These are phyloP conservation scores for Theocolax elegans DNA, from an alignment of 1,140 invertebrate species.

Conservation along the genomic window DNA sequence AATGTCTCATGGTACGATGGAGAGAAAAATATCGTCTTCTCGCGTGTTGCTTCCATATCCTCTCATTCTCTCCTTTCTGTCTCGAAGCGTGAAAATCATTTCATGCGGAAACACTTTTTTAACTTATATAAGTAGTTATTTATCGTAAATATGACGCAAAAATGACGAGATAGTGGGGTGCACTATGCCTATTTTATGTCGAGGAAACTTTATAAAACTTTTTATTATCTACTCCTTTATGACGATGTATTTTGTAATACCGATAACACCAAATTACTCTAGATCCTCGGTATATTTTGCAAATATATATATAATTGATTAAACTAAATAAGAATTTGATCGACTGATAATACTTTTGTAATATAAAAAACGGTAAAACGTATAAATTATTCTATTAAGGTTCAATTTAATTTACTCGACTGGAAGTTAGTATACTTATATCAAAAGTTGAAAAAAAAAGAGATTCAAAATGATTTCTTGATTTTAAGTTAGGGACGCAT, in stretches of 20 bases:
- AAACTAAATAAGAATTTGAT: too few relatives aligned
- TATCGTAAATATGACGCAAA: neutral
- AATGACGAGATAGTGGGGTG: neutral
- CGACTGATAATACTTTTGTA: too few relatives aligned
- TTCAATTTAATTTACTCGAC: neutral
- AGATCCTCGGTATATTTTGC: too few relatives aligned
- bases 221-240: too few relatives aligned
- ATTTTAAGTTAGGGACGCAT: slow-evolving; percentile 35
- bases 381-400: too few relatives aligned
- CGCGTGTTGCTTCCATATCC: neutral
- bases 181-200: neutral
- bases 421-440: slow-evolving; percentile 12
- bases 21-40: slow-evolving; percentile 7
- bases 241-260: too few relatives aligned
- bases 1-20: slow-evolving; percentile 27
- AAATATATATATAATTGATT: too few relatives aligned
- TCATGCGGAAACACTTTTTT: slow-evolving; percentile 1
- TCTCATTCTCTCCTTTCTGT: neutral
- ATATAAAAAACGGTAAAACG: too few relatives aligned
- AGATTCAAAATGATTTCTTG: slow-evolving; percentile 20
- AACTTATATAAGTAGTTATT: neutral
- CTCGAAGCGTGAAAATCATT: neutral
- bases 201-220: neutral
- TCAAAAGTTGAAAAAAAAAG: too few relatives aligned
- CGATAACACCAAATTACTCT: too few relatives aligned